Evolutionary conservation across 2,113 vertebrate species (phyloP).

Genomic region (Recurvirostra avosetta): DNA sequence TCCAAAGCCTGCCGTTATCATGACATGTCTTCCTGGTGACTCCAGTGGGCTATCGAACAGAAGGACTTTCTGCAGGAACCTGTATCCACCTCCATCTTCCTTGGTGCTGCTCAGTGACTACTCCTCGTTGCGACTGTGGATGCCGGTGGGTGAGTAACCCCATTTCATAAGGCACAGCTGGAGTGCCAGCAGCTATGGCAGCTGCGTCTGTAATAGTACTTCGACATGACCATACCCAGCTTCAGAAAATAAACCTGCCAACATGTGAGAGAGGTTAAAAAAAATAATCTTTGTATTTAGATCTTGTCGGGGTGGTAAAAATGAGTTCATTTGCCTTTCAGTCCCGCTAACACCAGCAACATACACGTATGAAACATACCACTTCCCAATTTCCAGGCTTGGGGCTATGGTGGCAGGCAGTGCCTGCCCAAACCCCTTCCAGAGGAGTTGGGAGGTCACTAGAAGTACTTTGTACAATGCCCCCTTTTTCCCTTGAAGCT

Average conservation of each 20-base stretch:
- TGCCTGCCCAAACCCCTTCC: background rate
- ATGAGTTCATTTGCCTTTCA: background rate
- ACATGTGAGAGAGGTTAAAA: background rate
- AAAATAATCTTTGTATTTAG: background rate
- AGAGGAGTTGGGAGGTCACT: background rate
- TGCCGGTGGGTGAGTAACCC: rapidly evolving
- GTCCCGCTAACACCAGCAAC: background rate
- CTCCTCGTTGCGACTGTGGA: rapidly evolving
- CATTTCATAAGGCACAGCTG: background rate
- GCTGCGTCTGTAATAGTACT: background rate
- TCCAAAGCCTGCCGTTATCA: rapidly evolving
- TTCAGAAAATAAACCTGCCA: background rate
- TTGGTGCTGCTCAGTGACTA: background rate
- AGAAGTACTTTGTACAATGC: background rate
- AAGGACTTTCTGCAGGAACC: background rate
- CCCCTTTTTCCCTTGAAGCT: background rate
- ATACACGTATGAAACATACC: background rate
- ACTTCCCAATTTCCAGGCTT: background rate
- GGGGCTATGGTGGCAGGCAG: background rate
- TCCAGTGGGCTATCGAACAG: background rate
- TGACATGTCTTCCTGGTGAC: background rate
- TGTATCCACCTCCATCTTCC: background rate
- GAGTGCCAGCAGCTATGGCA: background rate
- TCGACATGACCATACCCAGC: background rate
- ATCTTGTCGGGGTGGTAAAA: background rate